phyloP scores from a whole-genome alignment of 1,140 invertebrate genomes.

The Penaeus chinensis region DNA sequence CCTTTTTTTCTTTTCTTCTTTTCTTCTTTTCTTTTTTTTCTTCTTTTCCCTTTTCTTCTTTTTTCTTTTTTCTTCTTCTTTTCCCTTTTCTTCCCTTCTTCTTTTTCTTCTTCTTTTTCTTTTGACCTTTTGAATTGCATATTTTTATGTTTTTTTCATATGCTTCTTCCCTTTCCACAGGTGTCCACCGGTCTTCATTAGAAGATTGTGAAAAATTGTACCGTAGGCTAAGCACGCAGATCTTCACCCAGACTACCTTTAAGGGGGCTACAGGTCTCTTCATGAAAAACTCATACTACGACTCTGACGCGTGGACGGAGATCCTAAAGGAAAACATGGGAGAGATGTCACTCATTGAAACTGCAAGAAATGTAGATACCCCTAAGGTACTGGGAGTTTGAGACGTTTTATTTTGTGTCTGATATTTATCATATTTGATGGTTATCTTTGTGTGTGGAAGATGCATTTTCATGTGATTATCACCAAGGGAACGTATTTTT shows the following conservation, averaged over 20 bases:
- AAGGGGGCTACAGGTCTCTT: conserved; percentile 83
- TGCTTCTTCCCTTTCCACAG: conserved; percentile 67
- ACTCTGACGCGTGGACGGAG: conserved; percentile 86
- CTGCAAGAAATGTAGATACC: conserved; percentile 72
- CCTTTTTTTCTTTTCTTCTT: no score
- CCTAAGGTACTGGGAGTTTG: conserved; percentile 74
- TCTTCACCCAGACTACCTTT: conserved; percentile 80
- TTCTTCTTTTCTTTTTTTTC: not conserved
- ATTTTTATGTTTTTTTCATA: not conserved
- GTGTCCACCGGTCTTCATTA: conserved; percentile 73
- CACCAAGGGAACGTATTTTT: no score
- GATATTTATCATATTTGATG: no score
- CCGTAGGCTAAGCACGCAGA: conserved; percentile 76
- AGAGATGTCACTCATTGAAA: conserved; percentile 77
- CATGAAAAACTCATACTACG: conserved; percentile 90
- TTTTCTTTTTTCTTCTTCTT: not conserved
- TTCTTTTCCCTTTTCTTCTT: not conserved
- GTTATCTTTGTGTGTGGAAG: no score
- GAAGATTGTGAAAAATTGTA: conserved; percentile 78
- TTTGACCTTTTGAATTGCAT: not conserved
- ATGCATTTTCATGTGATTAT: no score
- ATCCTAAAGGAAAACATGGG: conserved; percentile 81
- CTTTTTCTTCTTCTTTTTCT: not conserved
- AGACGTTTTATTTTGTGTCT: no score
- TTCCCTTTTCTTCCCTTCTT: conserved; percentile 23